Conservation (phyloP, 2,888 invertebrate genomes). For the Rhagonycha fulva region DNA sequence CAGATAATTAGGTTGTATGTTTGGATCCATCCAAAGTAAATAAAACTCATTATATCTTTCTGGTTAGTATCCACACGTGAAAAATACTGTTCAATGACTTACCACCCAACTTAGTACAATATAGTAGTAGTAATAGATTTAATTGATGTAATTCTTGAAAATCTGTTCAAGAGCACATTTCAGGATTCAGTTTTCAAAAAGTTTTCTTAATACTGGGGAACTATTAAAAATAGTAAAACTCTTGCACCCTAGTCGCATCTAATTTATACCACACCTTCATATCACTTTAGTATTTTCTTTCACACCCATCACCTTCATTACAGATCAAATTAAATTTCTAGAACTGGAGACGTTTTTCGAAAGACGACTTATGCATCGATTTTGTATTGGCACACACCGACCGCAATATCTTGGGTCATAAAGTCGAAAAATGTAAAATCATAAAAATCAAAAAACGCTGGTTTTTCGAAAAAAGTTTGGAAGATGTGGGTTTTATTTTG, state of each 20-base stretch:
- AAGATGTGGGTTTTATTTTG: slow-evolving; percentile 63
- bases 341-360: slow-evolving; percentile 60
- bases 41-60: too few species aligned
- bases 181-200: neutral
- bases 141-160: neutral
- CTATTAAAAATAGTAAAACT: neutral
- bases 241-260: neutral
- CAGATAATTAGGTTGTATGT: too few species aligned
- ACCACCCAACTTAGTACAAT: too few species aligned
- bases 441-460: slow-evolving; percentile 58
- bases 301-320: neutral
- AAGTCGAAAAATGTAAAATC: too few species aligned
- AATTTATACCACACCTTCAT: neutral
- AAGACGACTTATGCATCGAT: slow-evolving; percentile 61
- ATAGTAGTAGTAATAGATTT: too few species aligned
- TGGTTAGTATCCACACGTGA: too few species aligned
- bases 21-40: too few species aligned
- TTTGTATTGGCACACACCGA: slow-evolving; percentile 65
- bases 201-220: neutral
- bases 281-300: neutral
- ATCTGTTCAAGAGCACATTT: neutral
- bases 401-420: slow-evolving; percentile 45
- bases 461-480: slow-evolving; percentile 65
- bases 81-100: too few species aligned
- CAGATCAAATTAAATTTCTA: slow-evolving; percentile 40